phyloP scores from a whole-genome alignment of 2,888 invertebrate genomes.

The Rhimphoctona megacephalus region DNA sequence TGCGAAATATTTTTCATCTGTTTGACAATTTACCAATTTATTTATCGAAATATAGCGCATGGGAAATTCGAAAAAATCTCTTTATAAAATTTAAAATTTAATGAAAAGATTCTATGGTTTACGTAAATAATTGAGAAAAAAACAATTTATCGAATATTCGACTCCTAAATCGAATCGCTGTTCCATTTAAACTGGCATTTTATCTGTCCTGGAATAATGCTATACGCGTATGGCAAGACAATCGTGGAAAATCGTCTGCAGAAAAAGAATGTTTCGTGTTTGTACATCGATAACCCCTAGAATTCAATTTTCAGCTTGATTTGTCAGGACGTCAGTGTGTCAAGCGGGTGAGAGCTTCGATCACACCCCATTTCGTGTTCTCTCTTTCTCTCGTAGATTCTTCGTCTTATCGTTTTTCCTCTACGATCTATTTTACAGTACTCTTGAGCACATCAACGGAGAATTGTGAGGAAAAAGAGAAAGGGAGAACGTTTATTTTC shows the following conservation, averaged over 20 bases:
- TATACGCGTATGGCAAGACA: not conserved
- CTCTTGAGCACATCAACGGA: conserved; percentile 22
- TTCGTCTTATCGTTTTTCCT: conserved; percentile 43
- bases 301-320: conserved; percentile 84
- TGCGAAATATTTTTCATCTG: not conserved
- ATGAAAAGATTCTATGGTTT: not conserved
- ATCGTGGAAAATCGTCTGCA: not conserved
- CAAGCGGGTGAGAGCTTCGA: conserved; percentile 69
- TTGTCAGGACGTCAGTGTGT: conserved; percentile 81
- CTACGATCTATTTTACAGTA: conserved; percentile 53
- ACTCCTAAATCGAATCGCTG: not conserved
- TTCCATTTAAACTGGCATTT: not conserved
- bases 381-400: conserved; percentile 57
- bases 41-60: not conserved
- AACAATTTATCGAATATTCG: not conserved
- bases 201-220: not conserved
- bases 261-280: conserved; percentile 18
- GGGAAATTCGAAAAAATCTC: not conserved
- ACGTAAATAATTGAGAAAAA: not conserved
- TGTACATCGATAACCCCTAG: conserved; percentile 72
- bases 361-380: conserved; percentile 50
- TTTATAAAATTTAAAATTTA: not conserved
- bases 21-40: not conserved
- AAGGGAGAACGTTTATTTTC: conserved; percentile 33
- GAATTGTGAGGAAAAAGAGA: conserved; percentile 1